phyloP scores from a whole-genome alignment of 23 tunicate genomes.

The Botrylloides violaceus region DNA sequence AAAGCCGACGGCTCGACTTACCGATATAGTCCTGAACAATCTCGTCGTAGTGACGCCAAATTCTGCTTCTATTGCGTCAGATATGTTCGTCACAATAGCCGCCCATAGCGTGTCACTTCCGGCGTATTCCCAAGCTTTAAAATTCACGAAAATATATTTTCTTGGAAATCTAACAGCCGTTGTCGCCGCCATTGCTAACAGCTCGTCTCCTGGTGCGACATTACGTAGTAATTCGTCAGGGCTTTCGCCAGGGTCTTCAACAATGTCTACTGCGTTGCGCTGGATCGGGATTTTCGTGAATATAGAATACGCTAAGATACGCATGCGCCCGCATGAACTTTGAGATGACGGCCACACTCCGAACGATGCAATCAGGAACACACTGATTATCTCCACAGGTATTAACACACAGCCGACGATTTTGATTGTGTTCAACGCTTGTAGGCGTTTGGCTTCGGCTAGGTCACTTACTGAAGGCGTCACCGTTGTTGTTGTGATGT shows the following conservation, averaged over 20 bases:
- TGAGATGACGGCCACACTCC: constrained; percentile 18
- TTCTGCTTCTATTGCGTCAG: constrained; percentile 62
- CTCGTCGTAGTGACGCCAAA: constrained; percentile 56
- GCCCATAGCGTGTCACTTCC: constrained; percentile 94
- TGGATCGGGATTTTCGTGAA: neutral
- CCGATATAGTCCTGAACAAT: constrained; percentile 40
- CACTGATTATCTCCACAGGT: constrained; percentile 2
- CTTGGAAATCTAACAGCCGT: neutral
- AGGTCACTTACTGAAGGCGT: neutral
- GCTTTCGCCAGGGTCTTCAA: neutral
- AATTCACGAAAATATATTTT: constrained; percentile 64
- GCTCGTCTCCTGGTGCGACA: neutral
- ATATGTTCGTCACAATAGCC: constrained; percentile 62
- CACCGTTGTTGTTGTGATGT: neutral
- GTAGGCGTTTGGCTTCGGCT: neutral
- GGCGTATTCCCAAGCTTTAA: constrained; percentile 82
- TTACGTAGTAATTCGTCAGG: neutral
- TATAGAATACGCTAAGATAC: neutral
- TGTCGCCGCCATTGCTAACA: neutral
- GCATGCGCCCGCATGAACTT: neutral
- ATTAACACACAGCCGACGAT: constrained; percentile 12
- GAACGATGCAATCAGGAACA: constrained; percentile 23
- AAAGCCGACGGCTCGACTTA: neutral
- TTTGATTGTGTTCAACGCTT: neutral
- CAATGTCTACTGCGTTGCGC: no score